Evolutionary conservation across 2,888 invertebrate species (phyloP), one percentile per base, ranked within the genome.

Genomic region (Siphlonurus alternatus): DNA sequence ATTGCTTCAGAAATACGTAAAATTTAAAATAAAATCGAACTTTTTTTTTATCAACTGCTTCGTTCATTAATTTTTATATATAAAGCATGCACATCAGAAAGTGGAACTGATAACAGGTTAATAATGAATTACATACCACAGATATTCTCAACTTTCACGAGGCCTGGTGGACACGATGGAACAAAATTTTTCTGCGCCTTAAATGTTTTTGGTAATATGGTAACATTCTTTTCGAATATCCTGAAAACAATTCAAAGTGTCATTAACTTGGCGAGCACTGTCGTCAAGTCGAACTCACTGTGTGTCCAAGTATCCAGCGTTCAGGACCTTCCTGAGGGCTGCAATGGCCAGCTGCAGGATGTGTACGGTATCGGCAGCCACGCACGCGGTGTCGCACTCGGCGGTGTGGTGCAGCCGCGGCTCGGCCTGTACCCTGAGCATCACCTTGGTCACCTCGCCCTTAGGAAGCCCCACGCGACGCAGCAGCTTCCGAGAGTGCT

Each of bases 151-250:
- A 61, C 25, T 24, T 61, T 59, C 38, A 54, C 59, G 2, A 23
- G 24, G 10, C 59, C 22, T 56, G 23, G 25, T 23, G 25, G 62
- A 51, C 64, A 64, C 53, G 56, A 19, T 22, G 23, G 64, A 3
- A 59, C 51, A n/a, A 64, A 56, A 59, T 62, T 64, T n/a, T 54
- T 25, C 7, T 61, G 64, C 1, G 59, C 56, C 19, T 62, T 53
- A 59, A 64, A 62, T 20, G 61, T 64, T 23, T 56, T 64, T 22
- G 64, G 64, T 23, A 64, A 56, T 7, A 62, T 62, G 1, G 53
- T 25, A 1, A 64, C 18, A 24, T 64, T 62, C n/a, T 64, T 61
- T 20, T 61, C 64, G 18, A 23, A 23, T 3, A 61, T 53, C 20
- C 64, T 64, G 23, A 3, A 24, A 38, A 61, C 7, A 3, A 23